Evolutionary conservation across 2,888 invertebrate species (phyloP).

Genomic region (Slavum lentiscoides): DNA sequence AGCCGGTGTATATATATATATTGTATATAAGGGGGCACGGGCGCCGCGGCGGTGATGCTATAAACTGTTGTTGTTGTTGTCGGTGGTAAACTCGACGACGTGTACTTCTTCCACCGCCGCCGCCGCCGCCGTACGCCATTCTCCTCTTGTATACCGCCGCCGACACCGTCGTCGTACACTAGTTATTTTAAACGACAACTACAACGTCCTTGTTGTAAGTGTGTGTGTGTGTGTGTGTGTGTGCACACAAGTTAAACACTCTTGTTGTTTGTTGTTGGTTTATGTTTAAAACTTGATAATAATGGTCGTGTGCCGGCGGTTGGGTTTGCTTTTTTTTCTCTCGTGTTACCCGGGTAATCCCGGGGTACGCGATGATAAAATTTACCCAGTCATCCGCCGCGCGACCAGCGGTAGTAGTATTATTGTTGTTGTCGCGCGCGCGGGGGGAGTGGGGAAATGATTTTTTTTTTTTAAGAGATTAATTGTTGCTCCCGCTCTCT

Average conservation of each 20-base stretch:
- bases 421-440: background rate
- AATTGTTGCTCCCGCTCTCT: constrained; percentile 9
- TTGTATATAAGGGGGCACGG: no score
- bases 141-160: background rate
- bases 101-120: constrained; percentile 33
- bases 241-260: constrained; percentile 51
- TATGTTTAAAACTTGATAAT: constrained; percentile 53
- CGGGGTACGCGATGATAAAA: constrained; percentile 44
- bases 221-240: background rate
- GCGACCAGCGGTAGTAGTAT: background rate
- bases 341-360: constrained; percentile 29
- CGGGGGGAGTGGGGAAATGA: constrained; percentile 12
- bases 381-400: constrained; percentile 29
- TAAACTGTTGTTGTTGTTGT: constrained; percentile 53
- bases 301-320: constrained; percentile 24
- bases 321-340: constrained; percentile 27
- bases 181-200: constrained; percentile 40
- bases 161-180: background rate
- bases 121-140: background rate
- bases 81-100: constrained; percentile 50
- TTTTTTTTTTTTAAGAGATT: constrained; percentile 38
- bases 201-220: constrained; percentile 16
- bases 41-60: background rate
- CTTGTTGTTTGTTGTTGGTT: constrained; percentile 50
- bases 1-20: background rate